These are phyloP conservation scores for Apeltes quadracus DNA, from an alignment of 2,113 vertebrate species.

Conservation along the genomic window DNA sequence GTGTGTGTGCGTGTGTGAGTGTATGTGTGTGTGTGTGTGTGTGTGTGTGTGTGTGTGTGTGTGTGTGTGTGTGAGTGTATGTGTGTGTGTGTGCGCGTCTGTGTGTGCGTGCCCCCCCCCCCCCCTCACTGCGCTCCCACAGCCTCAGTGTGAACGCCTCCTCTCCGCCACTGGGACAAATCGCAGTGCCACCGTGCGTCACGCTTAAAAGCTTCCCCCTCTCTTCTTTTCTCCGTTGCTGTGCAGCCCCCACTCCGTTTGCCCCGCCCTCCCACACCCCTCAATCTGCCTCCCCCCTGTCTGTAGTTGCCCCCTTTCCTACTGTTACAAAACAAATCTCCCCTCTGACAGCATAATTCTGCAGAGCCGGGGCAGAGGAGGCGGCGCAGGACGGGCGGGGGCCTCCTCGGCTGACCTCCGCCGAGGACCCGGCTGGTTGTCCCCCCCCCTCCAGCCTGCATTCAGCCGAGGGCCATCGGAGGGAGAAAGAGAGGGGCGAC, in stretches of 20 bases:
- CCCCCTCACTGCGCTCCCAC: conserved; percentile 39
- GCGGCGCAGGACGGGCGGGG: conserved; percentile 19
- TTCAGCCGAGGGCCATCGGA: conserved; percentile 45
- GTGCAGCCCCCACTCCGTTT: conserved; percentile 27
- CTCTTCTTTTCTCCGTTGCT: conserved; percentile 41
- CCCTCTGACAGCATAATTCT: conserved; percentile 75
- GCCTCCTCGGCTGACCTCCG: conserved; percentile 62
- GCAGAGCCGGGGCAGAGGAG: conserved; percentile 40
- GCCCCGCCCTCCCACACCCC: conserved; percentile 30
- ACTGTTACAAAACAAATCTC: conserved; percentile 74
- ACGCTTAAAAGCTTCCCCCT: conserved; percentile 58
- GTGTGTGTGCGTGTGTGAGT: neutral
- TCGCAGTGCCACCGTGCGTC: conserved; percentile 62
- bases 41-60: no score
- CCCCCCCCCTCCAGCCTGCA: conserved; percentile 48
- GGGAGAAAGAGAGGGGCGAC: conserved; percentile 53
- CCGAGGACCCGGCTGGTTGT: conserved; percentile 55
- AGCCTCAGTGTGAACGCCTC: conserved; percentile 55
- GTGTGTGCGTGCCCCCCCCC: no score
- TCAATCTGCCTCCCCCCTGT: conserved; percentile 34
- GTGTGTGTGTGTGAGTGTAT: no score
- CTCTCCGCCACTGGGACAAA: conserved; percentile 66
- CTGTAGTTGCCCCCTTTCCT: conserved; percentile 68
- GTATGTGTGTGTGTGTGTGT: no score
- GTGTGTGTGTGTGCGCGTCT: no score